These are phyloP conservation scores for Strigops habroptila DNA, from an alignment of 2,113 vertebrate species.

Conservation along the genomic window DNA sequence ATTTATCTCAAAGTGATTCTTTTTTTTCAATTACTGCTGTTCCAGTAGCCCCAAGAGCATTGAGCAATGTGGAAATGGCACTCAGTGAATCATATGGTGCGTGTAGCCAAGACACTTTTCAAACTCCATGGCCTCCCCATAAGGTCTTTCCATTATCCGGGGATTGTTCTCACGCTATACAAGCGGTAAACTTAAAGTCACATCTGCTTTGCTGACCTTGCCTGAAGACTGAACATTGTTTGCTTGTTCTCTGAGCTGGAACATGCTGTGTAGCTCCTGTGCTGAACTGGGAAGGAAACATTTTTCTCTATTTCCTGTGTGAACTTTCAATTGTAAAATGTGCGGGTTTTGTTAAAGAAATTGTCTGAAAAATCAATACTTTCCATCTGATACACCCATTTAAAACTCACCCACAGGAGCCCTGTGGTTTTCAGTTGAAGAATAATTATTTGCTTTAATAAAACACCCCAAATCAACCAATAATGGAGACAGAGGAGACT, in stretches of 20 bases:
- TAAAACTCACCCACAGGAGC: background rate
- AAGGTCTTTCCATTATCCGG: constrained; percentile 47
- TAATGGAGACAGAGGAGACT: background rate
- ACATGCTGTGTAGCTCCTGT: constrained; percentile 17
- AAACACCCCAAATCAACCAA: background rate
- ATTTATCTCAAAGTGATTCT: background rate
- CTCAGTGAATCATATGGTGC: background rate
- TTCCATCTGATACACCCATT: background rate
- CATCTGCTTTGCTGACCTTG: constrained; percentile 51
- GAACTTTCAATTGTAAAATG: constrained; percentile 14
- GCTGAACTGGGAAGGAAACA: background rate
- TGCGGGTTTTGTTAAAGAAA: background rate
- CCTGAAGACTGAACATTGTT: background rate
- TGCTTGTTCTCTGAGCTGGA: constrained; percentile 3
- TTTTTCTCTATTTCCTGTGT: constrained; percentile 29
- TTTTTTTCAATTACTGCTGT: background rate
- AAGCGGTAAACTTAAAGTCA: background rate
- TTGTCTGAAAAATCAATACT: background rate
- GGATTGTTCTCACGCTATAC: constrained; percentile 51
- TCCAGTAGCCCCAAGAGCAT: constrained; percentile 13
- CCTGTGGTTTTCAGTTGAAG: background rate
- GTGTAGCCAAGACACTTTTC: background rate
- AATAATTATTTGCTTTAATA: background rate
- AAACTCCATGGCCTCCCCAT: background rate
- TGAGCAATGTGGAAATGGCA: constrained; percentile 32